Conservation (phyloP, 2,113 vertebrate species). For the Campylomormyrus numenius region DNA sequence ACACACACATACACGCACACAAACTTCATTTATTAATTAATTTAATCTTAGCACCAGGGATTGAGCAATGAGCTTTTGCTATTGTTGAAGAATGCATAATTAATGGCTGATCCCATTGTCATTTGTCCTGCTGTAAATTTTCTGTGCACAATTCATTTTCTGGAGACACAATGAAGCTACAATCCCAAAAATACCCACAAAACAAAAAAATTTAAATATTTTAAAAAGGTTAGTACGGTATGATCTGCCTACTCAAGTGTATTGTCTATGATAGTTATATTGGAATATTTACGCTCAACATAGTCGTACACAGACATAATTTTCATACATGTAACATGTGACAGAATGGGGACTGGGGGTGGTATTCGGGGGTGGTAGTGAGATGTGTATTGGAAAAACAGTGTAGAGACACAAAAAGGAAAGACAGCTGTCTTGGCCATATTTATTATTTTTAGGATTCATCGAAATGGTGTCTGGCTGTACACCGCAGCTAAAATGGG, state of each 20-base stretch:
- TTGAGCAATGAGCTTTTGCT: neutral
- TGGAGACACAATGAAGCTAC: neutral
- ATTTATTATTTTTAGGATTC: neutral
- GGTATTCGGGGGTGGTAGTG: neutral
- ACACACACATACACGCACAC: neutral
- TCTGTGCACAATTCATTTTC: neutral
- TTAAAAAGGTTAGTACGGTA: neutral
- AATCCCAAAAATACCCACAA: neutral
- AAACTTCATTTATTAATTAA: neutral
- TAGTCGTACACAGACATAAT: neutral
- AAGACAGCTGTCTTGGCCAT: neutral
- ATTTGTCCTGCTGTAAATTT: neutral
- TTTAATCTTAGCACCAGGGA: neutral
- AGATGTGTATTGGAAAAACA: neutral
- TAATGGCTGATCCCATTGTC: neutral
- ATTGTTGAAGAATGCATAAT: neutral
- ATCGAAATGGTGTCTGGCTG: neutral
- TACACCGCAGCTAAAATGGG: neutral
- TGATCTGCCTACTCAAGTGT: neutral
- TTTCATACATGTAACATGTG: neutral
- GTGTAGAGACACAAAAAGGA: neutral
- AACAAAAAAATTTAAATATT: neutral
- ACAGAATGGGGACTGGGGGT: neutral
- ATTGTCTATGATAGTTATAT: neutral
- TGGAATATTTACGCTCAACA: neutral